Percentiles rank a stretch among this genome's conserved stretches.
phyloP scores from a whole-genome alignment of 2,888 invertebrate genomes.

The Pristionchus maxplancki region DNA sequence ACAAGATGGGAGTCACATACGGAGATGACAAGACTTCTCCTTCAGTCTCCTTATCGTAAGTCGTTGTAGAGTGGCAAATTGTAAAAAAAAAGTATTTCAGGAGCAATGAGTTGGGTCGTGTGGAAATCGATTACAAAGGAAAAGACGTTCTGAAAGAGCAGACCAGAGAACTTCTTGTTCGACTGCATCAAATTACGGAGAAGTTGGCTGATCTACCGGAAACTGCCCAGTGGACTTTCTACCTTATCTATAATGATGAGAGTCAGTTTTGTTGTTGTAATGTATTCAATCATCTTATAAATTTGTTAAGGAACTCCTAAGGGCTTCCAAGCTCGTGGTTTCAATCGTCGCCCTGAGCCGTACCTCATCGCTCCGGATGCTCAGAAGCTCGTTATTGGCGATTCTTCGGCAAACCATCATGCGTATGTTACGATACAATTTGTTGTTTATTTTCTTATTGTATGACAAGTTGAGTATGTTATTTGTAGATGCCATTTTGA shows the following conservation, averaged over 20 bases:
- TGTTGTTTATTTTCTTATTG: background rate
- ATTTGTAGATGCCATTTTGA: background rate
- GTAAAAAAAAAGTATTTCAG: background rate
- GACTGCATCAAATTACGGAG: constrained; percentile 1
- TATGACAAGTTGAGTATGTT: background rate
- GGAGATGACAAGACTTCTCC: background rate
- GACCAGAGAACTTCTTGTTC: background rate
- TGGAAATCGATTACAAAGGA: constrained; percentile 11
- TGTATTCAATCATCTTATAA: background rate
- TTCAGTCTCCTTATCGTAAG: constrained; percentile 1
- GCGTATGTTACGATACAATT: background rate
- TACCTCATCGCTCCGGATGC: constrained; percentile 11
- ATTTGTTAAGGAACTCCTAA: constrained; percentile 6
- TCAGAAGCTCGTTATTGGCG: background rate
- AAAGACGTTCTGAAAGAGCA: background rate
- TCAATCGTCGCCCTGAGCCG: constrained; percentile 8
- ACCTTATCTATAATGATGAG: constrained; percentile 34
- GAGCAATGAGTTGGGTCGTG: background rate
- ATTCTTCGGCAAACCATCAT: background rate
- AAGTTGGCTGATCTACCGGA: constrained; percentile 19
- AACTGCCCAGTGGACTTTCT: background rate
- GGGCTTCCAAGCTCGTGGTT: constrained; percentile 27
- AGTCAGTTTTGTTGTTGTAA: background rate
- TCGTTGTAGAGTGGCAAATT: background rate
- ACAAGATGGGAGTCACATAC: constrained; percentile 46